Evolutionary conservation across 1,140 invertebrate genomes (phyloP).

Genomic region (Leptinotarsa undecemlineata): DNA sequence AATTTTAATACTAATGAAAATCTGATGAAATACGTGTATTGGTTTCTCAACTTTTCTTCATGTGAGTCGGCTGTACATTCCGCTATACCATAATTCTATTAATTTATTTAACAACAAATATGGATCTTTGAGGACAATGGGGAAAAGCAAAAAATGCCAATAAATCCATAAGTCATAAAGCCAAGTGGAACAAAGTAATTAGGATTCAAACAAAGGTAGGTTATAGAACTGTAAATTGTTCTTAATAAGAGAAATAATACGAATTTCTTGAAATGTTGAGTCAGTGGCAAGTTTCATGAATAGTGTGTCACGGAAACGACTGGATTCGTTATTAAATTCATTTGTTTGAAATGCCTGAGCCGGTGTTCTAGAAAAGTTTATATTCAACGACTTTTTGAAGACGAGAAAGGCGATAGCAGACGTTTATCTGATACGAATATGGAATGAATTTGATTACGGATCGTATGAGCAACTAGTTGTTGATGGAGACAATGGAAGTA

Average conservation of each 20-base stretch:
- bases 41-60: too few relatives aligned
- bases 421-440: not conserved
- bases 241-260: not conserved
- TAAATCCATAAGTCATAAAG: not conserved
- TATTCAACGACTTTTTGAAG: not conserved
- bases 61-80: too few relatives aligned
- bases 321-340: not conserved
- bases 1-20: too few relatives aligned
- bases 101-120: too few relatives aligned
- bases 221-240: constrained; percentile 4
- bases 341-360: not conserved
- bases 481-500: too few relatives aligned
- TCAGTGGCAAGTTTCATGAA: not conserved
- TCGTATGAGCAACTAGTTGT: too few relatives aligned
- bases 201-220: not conserved
- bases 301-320: not conserved
- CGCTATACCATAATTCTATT: too few relatives aligned
- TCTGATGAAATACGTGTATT: too few relatives aligned
- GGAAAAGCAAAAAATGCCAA: not conserved
- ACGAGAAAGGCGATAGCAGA: not conserved
- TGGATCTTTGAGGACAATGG: too few relatives aligned
- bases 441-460: too few relatives aligned
- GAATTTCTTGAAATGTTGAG: constrained; percentile 6
- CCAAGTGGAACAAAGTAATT: not conserved
- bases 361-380: not conserved